Evolutionary conservation across 2,797 vertebrate genomes (phyloP).

Genomic region (Molothrus aeneus): DNA sequence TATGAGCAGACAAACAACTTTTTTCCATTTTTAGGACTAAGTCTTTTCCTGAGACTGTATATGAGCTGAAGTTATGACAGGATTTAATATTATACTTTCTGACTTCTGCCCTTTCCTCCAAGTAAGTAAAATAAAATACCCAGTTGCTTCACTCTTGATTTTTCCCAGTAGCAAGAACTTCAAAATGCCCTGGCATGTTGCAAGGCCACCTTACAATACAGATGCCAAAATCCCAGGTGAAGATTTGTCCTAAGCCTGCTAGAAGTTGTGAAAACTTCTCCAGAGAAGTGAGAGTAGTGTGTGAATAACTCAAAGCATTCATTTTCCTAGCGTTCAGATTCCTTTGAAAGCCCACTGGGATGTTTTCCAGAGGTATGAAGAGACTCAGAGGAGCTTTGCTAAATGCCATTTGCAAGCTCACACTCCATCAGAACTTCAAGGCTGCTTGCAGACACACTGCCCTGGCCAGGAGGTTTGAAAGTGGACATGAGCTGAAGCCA

Average conservation of each 20-base stretch:
- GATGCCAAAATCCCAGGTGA: background rate
- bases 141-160: background rate
- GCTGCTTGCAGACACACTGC: background rate
- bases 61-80: background rate
- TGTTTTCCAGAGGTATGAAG: background rate
- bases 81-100: background rate
- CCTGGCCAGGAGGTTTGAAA: accelerated
- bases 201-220: background rate
- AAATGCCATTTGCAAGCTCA: background rate
- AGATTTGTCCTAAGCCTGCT: background rate
- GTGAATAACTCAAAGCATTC: background rate
- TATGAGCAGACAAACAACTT: background rate
- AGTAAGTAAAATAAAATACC: background rate
- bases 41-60: background rate
- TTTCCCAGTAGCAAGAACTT: background rate
- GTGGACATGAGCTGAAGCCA: background rate
- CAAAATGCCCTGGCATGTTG: background rate
- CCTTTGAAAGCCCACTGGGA: background rate
- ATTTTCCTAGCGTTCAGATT: background rate
- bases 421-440: background rate
- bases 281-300: background rate
- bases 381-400: background rate
- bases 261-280: background rate
- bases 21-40: slow-evolving; percentile 13
- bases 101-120: background rate